A percentile compares a stretch with the other conserved stretches of the same genome.
These are phyloP conservation scores for Drosophila atripex DNA, from an alignment of 2,888 invertebrate genomes.

Conservation along the genomic window DNA sequence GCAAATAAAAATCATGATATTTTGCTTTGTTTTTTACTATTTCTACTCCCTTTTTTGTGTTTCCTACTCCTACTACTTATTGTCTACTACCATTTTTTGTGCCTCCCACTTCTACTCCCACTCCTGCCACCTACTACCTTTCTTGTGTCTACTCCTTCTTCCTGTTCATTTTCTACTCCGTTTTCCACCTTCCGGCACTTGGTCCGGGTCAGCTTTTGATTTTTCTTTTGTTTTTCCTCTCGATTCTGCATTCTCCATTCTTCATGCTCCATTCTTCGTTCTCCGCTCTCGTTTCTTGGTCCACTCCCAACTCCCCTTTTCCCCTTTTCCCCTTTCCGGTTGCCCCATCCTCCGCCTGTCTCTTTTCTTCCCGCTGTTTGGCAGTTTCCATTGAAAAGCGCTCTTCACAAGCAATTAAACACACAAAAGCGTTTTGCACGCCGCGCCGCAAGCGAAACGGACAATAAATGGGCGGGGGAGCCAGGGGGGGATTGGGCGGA, in stretches of 20 bases:
- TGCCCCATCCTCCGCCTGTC: slow-evolving; percentile 3
- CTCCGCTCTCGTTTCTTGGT: slow-evolving; percentile 4
- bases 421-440: slow-evolving; percentile 81
- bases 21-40: not conserved
- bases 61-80: not conserved
- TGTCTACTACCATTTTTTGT: not conserved
- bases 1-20: no score
- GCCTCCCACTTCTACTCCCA: not conserved
- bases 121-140: not conserved
- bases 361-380: slow-evolving; percentile 40
- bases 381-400: slow-evolving; percentile 79
- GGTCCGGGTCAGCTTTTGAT: slow-evolving; percentile 8
- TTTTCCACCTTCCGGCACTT: slow-evolving; percentile 28
- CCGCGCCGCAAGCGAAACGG: slow-evolving; percentile 69
- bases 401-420: slow-evolving; percentile 83
- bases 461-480: slow-evolving; percentile 17
- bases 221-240: slow-evolving; percentile 18
- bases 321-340: no score
- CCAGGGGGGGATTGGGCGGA: not conserved
- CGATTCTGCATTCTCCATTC: slow-evolving; percentile 21
- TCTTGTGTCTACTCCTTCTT: not conserved
- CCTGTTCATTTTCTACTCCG: not conserved
- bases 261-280: slow-evolving; percentile 7
- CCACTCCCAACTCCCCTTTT: slow-evolving; percentile 8
- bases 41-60: not conserved